Evolutionary conservation across 2,888 invertebrate genomes (phyloP).

Genomic region (Caenorhabditis uteleia): DNA sequence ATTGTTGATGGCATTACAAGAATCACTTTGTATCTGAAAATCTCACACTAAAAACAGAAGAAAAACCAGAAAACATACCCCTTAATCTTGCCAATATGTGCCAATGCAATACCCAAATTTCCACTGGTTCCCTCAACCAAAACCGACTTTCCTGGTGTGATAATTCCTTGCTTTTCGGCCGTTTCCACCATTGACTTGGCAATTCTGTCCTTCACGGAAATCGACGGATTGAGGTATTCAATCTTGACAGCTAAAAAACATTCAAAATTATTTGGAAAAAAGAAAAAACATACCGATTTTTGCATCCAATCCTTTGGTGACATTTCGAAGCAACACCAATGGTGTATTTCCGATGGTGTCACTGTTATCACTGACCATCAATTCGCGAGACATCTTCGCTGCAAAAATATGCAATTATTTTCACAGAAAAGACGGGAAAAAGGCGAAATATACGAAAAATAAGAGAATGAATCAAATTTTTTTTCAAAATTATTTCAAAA

Average conservation of each 20-base stretch:
- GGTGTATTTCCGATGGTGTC: slow-evolving; percentile 60
- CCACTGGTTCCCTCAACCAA: slow-evolving; percentile 63
- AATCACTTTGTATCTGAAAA: slow-evolving; percentile 61
- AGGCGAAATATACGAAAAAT: background rate
- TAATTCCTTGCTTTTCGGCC: slow-evolving; percentile 40
- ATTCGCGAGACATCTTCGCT: slow-evolving; percentile 32
- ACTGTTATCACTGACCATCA: slow-evolving; percentile 33
- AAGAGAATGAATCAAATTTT: too few species aligned
- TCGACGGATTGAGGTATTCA: slow-evolving; percentile 67
- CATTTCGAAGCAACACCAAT: slow-evolving; percentile 55
- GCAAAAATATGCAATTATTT: too few species aligned
- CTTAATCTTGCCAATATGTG: slow-evolving; percentile 38
- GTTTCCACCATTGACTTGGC: slow-evolving; percentile 62
- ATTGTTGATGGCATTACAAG: slow-evolving; percentile 68
- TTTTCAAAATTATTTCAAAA: too few species aligned
- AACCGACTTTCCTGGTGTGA: slow-evolving; percentile 46
- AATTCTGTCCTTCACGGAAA: slow-evolving; percentile 66
- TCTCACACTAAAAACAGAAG: too few species aligned
- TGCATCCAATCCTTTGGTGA: slow-evolving; percentile 54
- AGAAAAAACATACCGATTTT: slow-evolving; percentile 49
- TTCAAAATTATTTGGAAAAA: background rate
- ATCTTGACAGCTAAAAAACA: slow-evolving; percentile 63
- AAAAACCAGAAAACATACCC: slow-evolving; percentile 3
- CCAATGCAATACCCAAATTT: slow-evolving; percentile 68
- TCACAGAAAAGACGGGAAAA: too few species aligned